A percentile compares a stretch with the other conserved stretches of the same genome.
phyloP scores from a whole-genome alignment of 2,888 invertebrate species.

The Cerastis leucographa region DNA sequence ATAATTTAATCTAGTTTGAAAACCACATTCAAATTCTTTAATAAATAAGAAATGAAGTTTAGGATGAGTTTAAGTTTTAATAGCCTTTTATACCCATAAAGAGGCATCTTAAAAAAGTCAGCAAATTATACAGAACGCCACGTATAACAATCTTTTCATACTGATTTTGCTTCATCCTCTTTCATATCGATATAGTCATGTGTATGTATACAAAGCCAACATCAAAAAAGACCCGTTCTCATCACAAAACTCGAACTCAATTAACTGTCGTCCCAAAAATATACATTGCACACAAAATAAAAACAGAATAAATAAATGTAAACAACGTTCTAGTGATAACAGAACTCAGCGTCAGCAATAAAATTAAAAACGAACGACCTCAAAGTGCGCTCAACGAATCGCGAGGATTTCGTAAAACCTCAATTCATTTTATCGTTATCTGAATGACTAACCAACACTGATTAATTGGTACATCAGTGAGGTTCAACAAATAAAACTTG shows the following conservation, averaged over 20 bases:
- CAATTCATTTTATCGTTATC: conserved; percentile 65
- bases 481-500: conserved; percentile 46
- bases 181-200: not conserved
- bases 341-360: conserved; percentile 39
- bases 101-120: not conserved
- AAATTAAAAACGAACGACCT: conserved; percentile 54
- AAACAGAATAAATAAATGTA: conserved; percentile 30
- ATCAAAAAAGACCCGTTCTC: not conserved
- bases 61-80: conserved; percentile 3
- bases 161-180: too few relatives aligned
- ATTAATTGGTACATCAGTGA: conserved; percentile 59
- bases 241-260: conserved; percentile 20
- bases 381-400: conserved; percentile 52
- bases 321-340: conserved; percentile 45
- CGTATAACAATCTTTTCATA: not conserved
- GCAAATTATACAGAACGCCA: not conserved
- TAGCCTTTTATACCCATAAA: not conserved
- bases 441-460: conserved; percentile 56
- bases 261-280: conserved; percentile 16
- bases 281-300: conserved; percentile 20
- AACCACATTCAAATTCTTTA: conserved; percentile 22
- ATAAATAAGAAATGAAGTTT: conserved; percentile 20
- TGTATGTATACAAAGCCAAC: not conserved
- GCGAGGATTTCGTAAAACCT: conserved; percentile 52
- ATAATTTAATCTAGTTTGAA: conserved; percentile 32